phyloP scores from a whole-genome alignment of 2,888 invertebrate species.

The Eristalinus aeneus region DNA sequence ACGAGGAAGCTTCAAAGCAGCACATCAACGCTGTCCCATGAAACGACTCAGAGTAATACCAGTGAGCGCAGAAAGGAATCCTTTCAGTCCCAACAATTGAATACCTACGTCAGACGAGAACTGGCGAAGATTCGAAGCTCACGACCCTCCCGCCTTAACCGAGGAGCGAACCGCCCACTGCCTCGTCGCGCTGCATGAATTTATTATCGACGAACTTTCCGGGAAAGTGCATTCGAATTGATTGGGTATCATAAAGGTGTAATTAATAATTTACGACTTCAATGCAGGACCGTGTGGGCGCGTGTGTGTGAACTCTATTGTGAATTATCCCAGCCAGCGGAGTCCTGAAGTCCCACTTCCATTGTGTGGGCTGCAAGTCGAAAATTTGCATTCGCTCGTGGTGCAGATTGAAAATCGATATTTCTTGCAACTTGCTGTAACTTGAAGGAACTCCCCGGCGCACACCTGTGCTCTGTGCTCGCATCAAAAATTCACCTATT shows the following conservation, averaged over 20 bases:
- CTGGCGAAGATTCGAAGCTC: not conserved
- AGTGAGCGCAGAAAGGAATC: not conserved
- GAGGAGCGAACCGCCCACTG: not conserved
- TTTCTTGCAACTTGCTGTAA: constrained; percentile 6
- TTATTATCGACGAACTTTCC: constrained; percentile 25
- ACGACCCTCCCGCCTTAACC: not conserved
- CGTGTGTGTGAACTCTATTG: not conserved
- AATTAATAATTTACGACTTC: constrained; percentile 35
- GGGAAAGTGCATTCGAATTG: constrained; percentile 22
- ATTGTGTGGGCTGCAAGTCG: not conserved
- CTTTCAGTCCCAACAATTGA: not conserved
- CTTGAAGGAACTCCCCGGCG: constrained; percentile 1
- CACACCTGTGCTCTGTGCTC: constrained; percentile 8
- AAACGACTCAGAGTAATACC: not conserved
- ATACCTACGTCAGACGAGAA: not conserved
- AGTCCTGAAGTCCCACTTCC: not conserved
- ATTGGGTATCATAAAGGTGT: constrained; percentile 22
- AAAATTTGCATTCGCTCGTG: constrained; percentile 12
- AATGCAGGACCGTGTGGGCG: not conserved
- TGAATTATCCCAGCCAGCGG: not conserved
- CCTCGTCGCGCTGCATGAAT: constrained; percentile 13
- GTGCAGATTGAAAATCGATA: constrained; percentile 37
- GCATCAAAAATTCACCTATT: constrained; percentile 16
- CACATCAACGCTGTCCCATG: not conserved
- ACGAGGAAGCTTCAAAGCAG: not conserved